Base-by-base conservation (phyloP, 23 tunicate genomes). In the Aplidium turbinatum region DNA sequence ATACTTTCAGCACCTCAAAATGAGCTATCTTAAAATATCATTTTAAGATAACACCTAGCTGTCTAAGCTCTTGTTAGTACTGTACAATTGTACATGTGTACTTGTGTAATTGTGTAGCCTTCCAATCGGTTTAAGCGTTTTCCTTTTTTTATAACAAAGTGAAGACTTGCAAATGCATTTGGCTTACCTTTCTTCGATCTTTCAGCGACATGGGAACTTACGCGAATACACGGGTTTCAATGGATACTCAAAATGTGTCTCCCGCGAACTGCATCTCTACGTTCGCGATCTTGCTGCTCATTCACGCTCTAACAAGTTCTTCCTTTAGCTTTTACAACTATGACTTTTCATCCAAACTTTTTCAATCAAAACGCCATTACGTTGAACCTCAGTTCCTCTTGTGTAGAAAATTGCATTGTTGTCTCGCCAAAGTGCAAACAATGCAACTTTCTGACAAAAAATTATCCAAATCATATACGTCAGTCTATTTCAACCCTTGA, bases 181-280 rank as follows among this genome's bases (percentile, higher is more conserved):
- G 13, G 50, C 50, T 42, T 42, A 42, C 50, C 50, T 42, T 42
- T 9, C 4, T 31, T 23, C 69, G 21, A 45, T 79, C 40, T 79
- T 79, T 9, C 85, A 79, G 85, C 85, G 76, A 33, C 87, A 81
- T 28, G 79, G 87, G 4, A 22, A 38, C 16, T 22, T 4, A 4
- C 72, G 64, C 24, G 33, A 33, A 7, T 81, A 33, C 62, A 31
- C 22, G 31, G 87, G 87, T 11, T 28, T 72, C 30, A 34, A 31
- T 19, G 87, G 87, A 58, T 70, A 60, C 46, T 31, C 71, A 3
- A 57, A 52, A 34, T 81, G 87, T 35, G 78, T 81, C 23, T 61
- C 78, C 7, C 63, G 52, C 25, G 79, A 81, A 32, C n/a, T 72
- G 1, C 87, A 73, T 19, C 29, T 51, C 35, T 81, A 57, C 34